phyloP scores from a whole-genome alignment of 2,888 invertebrate genomes.

The Bruchidius siliquastri region DNA sequence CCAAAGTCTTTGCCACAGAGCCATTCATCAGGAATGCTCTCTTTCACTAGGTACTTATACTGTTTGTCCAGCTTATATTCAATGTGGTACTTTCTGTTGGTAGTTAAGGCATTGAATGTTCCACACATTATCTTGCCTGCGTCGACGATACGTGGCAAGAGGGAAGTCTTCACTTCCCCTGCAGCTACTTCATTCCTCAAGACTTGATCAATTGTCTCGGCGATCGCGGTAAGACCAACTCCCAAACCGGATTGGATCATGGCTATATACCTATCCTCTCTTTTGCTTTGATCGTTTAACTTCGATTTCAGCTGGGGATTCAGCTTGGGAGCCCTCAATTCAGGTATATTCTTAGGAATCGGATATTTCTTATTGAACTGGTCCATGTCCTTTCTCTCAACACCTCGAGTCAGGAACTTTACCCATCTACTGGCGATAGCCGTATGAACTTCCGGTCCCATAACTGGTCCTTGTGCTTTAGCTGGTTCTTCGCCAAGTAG shows the following conservation, averaged over 20 bases:
- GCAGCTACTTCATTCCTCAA: not conserved
- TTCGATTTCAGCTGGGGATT: not conserved
- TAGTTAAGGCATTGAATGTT: not conserved
- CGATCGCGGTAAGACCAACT: not conserved
- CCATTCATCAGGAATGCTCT: not conserved
- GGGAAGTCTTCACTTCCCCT: not conserved
- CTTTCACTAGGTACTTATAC: not conserved
- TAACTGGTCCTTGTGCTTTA: not conserved
- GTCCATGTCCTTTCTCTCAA: not conserved
- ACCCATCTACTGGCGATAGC: not conserved
- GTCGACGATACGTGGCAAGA: not conserved
- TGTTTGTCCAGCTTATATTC: not conserved
- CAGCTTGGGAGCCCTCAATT: not conserved
- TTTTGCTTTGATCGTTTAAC: not conserved
- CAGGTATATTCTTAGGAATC: not conserved
- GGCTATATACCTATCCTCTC: not conserved
- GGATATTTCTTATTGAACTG: not conserved
- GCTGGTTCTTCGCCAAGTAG: not conserved
- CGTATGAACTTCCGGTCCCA: not conserved
- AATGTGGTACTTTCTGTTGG: not conserved
- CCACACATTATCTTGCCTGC: not conserved
- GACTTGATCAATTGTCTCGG: not conserved
- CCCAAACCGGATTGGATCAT: not conserved
- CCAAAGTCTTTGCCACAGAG: not conserved
- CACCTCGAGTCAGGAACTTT: not conserved